These are phyloP conservation scores for Apotomis betuletana DNA, from an alignment of 2,888 invertebrate genomes.

Conservation along the genomic window DNA sequence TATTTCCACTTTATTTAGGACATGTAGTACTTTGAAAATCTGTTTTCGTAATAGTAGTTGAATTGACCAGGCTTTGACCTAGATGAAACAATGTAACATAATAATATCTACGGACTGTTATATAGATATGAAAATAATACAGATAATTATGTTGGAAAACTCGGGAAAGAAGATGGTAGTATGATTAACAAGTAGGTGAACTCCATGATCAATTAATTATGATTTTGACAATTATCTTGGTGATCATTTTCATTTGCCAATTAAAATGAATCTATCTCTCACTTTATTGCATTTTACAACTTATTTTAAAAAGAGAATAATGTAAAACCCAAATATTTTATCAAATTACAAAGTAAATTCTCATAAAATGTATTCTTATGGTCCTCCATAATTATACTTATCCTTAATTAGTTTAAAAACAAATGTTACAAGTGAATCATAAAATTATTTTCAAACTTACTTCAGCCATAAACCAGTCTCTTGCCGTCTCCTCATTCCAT, in stretches of 20 bases:
- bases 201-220: too few species aligned
- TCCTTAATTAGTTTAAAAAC: too few species aligned
- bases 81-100: conserved; percentile 47
- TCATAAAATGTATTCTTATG: neutral
- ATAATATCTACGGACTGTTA: too few species aligned
- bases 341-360: neutral
- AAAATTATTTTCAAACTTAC: conserved; percentile 57
- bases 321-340: neutral
- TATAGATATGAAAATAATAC: too few species aligned
- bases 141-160: too few species aligned
- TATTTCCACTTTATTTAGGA: conserved; percentile 85
- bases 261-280: neutral
- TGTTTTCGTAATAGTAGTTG: conserved; percentile 85
- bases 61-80: conserved; percentile 86
- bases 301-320: neutral
- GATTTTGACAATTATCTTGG: too few species aligned
- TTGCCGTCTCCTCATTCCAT: conserved; percentile 78
- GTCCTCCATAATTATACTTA: too few species aligned
- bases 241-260: too few species aligned
- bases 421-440: neutral
- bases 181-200: too few species aligned
- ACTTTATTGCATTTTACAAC: neutral
- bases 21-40: conserved; percentile 86
- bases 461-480: conserved; percentile 83
- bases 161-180: too few species aligned